phyloP scores from a whole-genome alignment of 2,888 invertebrate genomes.

The Ametastegia equiseti region DNA sequence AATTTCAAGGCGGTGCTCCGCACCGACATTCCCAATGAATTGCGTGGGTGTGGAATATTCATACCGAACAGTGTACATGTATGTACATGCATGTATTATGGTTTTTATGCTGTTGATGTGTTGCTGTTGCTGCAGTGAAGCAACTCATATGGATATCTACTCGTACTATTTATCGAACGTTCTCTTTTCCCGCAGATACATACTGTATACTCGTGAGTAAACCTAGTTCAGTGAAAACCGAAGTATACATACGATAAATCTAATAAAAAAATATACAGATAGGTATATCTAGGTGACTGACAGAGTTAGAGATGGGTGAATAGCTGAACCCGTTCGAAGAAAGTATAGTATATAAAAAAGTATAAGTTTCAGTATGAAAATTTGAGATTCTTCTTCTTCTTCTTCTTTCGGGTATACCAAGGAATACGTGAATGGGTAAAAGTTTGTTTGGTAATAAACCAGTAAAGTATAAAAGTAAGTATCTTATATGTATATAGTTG shows the following conservation, averaged over 20 bases:
- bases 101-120: no score
- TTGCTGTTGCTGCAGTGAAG: not conserved
- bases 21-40: not conserved
- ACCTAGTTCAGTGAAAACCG: not conserved
- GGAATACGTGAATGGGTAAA: constrained; percentile 5
- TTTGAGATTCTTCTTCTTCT: not conserved
- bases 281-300: not conserved
- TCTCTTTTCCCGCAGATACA: not conserved
- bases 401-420: no score
- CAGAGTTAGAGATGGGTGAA: not conserved
- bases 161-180: constrained; percentile 10
- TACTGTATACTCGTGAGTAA: no score
- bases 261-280: no score
- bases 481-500: not conserved
- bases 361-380: no score
- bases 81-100: no score
- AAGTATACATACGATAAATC: no score
- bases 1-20: not conserved
- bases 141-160: not conserved
- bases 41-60: not conserved
- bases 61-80: not conserved
- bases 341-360: no score
- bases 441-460: constrained; percentile 25
- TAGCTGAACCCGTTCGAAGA: not conserved
- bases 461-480: constrained; percentile 14